Base-by-base conservation (phyloP, 2,888 invertebrate species). In the Tetramorium bicarinatum region DNA sequence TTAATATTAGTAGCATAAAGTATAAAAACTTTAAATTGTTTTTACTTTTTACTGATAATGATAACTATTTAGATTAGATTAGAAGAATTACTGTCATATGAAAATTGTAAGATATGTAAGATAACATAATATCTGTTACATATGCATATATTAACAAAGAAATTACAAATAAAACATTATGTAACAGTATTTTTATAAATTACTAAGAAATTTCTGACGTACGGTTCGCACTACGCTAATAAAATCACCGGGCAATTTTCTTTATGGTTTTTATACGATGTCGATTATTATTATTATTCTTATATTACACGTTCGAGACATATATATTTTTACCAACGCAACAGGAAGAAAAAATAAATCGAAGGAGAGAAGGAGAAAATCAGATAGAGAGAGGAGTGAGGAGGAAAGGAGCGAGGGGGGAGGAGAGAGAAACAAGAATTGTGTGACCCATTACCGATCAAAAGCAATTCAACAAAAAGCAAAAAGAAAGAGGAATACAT, bases 161-260 rank as follows among this genome's bases (percentile, higher is more conserved):
- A 34, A 18, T 34, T 49, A 29, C 3, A 29, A 69, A 71, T 29
- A n/a, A 49, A 69, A 49, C 15, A 49, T 54, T 38, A 34, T n/a
- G 29, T 47, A 52, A 21, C 4, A n/a, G 18, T 47, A 52, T 52
- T 54, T 38, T 71, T 54, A 54, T 38, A 38, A 71, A 8, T 49
- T 67, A 4, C 25, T 29, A 54, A 77, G 34, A 47, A 29, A 75
- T 74, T 85, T 83, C 75, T 72, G 69, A 83, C 56, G 44, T 80
- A 82, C 75, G 86, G 66, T 88, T 88, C 87, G 87, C 84, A 84
- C 87, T 74, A 84, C 89, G 86, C 85, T 88, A 87, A 89, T 89
- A 87, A 89, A 89, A 89, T 90, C 87, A 87, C 86, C 84, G 83
- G 87, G 83, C 88, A 87, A 89, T 89, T 89, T 86, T 87, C 85